Evolutionary conservation across 2,797 vertebrate species (phyloP).

Genomic region (Podarcis lilfordi): DNA sequence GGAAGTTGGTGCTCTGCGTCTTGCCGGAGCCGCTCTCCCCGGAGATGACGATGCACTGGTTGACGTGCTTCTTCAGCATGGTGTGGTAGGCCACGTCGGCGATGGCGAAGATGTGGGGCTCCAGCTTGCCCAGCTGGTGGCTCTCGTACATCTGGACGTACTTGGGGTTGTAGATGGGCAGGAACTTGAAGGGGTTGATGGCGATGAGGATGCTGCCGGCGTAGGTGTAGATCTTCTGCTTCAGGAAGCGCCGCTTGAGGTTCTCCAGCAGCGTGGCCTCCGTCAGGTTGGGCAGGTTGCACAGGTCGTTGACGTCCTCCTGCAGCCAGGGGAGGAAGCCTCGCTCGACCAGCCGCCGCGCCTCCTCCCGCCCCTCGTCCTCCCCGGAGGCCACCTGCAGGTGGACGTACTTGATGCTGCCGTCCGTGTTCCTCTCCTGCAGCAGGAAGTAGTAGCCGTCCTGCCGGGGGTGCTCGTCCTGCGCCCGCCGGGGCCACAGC

Average conservation of each 20-base stretch:
- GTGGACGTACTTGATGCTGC: constrained; percentile 89
- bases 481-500: constrained; percentile 95
- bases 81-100: constrained; percentile 97
- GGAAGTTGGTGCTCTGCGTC: constrained; percentile 98
- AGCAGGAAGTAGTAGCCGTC: constrained; percentile 95
- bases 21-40: constrained; percentile 98
- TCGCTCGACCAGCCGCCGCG: constrained; percentile 85
- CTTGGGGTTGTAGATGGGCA: constrained; percentile 98
- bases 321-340: constrained; percentile 92
- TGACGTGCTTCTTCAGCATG: constrained; percentile 92
- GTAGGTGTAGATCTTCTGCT: constrained; percentile 97
- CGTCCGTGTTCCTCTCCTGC: constrained; percentile 90
- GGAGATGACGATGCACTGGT: constrained; percentile 98
- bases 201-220: constrained; percentile 98
- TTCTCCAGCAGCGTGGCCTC: constrained; percentile 90
- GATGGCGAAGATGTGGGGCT: constrained; percentile 97
- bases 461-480: constrained; percentile 87
- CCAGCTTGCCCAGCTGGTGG: constrained; percentile 95
- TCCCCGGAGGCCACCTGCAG: constrained; percentile 82
- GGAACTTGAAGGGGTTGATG: constrained; percentile 97
- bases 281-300: constrained; percentile 90
- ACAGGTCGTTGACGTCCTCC: constrained; percentile 93
- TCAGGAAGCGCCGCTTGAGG: constrained; percentile 90
- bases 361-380: constrained; percentile 82
- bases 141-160: constrained; percentile 99